Conservation (phyloP, 2,797 vertebrate species). For the Streptopelia turtur region DNA sequence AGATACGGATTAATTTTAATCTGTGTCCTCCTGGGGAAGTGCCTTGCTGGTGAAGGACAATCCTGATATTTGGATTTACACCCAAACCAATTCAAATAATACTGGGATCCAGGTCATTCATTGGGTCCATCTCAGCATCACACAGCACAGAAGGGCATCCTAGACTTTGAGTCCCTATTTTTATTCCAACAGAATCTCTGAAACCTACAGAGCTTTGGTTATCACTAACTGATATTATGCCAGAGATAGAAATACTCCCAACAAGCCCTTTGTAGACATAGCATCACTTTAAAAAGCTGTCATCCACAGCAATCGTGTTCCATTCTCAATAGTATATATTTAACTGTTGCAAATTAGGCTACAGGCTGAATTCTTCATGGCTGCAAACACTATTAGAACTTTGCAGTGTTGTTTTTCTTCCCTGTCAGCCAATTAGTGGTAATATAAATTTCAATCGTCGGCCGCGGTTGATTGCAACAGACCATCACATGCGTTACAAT, state of each 20-base stretch:
- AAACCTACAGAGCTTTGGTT: constrained; percentile 7
- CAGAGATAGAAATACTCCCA: constrained; percentile 30
- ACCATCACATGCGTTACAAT: constrained; percentile 74
- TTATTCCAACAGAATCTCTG: not conserved
- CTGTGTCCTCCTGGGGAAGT: not conserved
- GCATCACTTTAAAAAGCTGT: constrained; percentile 45
- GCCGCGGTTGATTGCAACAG: constrained; percentile 66
- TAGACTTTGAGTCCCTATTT: not conserved
- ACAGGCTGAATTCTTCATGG: constrained; percentile 49
- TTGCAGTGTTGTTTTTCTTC: constrained; percentile 38
- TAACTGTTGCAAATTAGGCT: constrained; percentile 68
- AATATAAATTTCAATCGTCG: constrained; percentile 70
- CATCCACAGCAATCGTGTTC: not conserved
- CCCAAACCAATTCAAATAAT: not conserved
- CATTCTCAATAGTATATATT: constrained; percentile 56
- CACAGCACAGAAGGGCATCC: not conserved
- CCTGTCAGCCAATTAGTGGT: constrained; percentile 70
- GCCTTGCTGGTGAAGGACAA: not conserved
- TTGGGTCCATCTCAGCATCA: not conserved
- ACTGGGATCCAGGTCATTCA: not conserved
- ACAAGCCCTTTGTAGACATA: constrained; percentile 35
- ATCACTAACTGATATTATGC: not conserved
- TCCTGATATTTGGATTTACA: not conserved
- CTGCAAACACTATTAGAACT: constrained; percentile 64
- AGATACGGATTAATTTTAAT: not conserved